Conservation (phyloP, 1,140 invertebrate species). For the Meloidogyne hapla region DNA sequence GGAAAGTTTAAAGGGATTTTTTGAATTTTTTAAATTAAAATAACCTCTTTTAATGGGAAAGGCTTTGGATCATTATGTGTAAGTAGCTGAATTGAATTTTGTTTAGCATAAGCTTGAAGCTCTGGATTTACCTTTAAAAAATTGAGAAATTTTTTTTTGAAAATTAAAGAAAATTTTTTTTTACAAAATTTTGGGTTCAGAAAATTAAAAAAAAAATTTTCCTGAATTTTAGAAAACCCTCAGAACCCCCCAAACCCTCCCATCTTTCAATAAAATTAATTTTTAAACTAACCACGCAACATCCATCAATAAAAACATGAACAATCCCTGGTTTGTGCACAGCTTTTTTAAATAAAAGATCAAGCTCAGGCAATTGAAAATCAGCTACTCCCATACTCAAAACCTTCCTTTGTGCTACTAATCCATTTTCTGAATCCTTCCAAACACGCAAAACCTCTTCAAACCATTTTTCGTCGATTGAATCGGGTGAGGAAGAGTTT, state of each 20-base stretch:
- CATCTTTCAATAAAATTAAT: background rate
- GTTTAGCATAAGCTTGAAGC: constrained; percentile 82
- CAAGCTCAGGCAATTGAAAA: constrained; percentile 78
- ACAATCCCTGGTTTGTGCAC: constrained; percentile 84
- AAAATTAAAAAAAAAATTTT: background rate
- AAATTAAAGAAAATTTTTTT: too few species aligned
- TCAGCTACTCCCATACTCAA: constrained; percentile 81
- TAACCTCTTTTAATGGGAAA: constrained; percentile 58
- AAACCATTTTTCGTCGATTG: constrained; percentile 35
- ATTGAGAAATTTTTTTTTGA: constrained; percentile 8
- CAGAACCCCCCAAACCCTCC: too few species aligned
- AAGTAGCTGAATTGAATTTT: constrained; percentile 84
- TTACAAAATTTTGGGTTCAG: constrained; percentile 6
- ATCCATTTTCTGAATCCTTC: constrained; percentile 31
- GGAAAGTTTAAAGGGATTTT: too few species aligned
- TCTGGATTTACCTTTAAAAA: constrained; percentile 75
- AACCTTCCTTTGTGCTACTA: constrained; percentile 25
- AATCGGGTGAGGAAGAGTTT: constrained; percentile 5
- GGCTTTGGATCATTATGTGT: constrained; percentile 84
- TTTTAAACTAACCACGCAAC: constrained; percentile 73
- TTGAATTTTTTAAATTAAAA: constrained; percentile 32
- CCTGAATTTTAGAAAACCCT: too few species aligned
- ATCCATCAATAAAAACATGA: constrained; percentile 90
- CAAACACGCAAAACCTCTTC: constrained; percentile 38
- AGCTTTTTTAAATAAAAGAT: constrained; percentile 76